These are phyloP conservation scores for Gymnosoma rotundatum DNA, from an alignment of 2,888 invertebrate species.

Conservation along the genomic window DNA sequence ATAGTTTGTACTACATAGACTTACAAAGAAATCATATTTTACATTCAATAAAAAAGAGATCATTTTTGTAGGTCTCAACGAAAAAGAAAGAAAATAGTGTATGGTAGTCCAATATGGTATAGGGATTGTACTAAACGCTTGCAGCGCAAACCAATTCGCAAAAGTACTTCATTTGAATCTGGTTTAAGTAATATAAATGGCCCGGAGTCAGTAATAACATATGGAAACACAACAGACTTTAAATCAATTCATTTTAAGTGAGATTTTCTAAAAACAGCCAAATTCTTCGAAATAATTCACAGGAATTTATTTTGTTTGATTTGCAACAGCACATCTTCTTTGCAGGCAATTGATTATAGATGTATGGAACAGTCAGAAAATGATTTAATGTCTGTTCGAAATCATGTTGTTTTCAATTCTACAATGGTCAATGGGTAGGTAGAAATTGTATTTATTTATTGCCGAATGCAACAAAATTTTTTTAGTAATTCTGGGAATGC, in stretches of 20 bases:
- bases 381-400: too few relatives aligned
- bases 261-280: background rate
- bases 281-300: background rate
- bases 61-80: background rate
- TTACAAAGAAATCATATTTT: too few relatives aligned
- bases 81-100: background rate
- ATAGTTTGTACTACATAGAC: too few relatives aligned
- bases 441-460: background rate
- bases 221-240: background rate
- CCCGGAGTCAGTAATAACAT: background rate
- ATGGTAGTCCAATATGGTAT: background rate
- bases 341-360: background rate
- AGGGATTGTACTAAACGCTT: background rate
- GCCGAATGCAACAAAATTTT: background rate
- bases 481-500: background rate
- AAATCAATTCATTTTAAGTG: background rate
- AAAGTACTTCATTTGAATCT: background rate
- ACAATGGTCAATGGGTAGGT: background rate
- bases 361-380: background rate
- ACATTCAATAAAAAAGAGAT: too few relatives aligned
- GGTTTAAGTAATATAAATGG: background rate
- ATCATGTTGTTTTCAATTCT: too few relatives aligned
- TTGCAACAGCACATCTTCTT: background rate
- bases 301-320: background rate
- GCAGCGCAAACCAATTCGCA: background rate